These are phyloP conservation scores for Alosa alosa DNA, from an alignment of 2,113 vertebrate genomes.

Conservation along the genomic window DNA sequence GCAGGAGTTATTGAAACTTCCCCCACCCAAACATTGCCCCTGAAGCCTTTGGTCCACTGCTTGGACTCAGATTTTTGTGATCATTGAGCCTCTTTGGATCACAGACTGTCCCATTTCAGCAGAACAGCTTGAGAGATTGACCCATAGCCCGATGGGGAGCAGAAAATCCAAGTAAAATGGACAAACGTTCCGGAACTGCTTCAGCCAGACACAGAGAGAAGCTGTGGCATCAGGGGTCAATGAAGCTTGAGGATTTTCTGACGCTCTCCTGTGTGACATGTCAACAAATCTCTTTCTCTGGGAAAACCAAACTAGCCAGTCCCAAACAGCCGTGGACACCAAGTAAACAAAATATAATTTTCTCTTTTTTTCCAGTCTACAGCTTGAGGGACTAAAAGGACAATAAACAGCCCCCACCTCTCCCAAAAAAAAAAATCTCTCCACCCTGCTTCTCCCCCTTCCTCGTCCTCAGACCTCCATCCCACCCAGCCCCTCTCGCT, in stretches of 20 bases:
- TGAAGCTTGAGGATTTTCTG: conserved; percentile 33
- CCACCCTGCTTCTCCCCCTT: not conserved
- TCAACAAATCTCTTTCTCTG: conserved; percentile 53
- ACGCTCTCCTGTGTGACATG: conserved; percentile 21
- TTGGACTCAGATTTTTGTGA: not conserved
- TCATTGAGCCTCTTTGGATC: not conserved
- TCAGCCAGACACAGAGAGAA: not conserved
- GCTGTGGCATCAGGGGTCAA: conserved; percentile 16
- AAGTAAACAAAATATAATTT: conserved; percentile 45
- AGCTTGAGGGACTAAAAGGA: conserved; percentile 55
- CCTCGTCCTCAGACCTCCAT: not conserved
- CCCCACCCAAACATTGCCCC: not conserved
- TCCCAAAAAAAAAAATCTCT: conserved; percentile 8
- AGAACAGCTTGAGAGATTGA: not conserved
- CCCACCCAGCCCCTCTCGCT: not conserved
- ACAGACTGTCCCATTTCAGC: not conserved
- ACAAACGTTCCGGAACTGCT: not conserved
- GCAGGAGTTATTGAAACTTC: not conserved
- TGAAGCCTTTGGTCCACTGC: not conserved
- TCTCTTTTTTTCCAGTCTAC: conserved; percentile 38
- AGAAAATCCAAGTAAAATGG: conserved; percentile 1
- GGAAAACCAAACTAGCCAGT: conserved; percentile 50
- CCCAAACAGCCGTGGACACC: conserved; percentile 27
- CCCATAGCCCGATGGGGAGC: not conserved
- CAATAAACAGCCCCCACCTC: conserved; percentile 61